Base-by-base conservation (phyloP, 2,113 vertebrate genomes). In the Syrrhaptes paradoxus region DNA sequence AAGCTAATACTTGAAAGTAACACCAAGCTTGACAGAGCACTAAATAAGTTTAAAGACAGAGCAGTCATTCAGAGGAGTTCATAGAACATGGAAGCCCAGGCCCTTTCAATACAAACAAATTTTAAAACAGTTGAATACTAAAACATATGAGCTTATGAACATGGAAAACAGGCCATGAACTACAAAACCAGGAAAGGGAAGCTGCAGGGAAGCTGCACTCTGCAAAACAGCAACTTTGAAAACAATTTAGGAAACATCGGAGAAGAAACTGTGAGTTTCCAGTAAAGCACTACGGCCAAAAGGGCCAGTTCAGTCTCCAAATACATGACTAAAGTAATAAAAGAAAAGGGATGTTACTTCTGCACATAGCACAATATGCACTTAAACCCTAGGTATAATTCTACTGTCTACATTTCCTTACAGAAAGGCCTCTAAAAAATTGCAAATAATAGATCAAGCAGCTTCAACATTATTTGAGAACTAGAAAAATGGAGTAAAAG, bases 281-380 rank as follows among this genome's bases (percentile, higher is more conserved):
- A 87, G 19, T 54, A 41, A 90, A 76, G 24, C 0, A 0, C n/a
- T 32, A 5, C 9, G 28, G 32, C 13, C n/a, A 70, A 70, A 94
- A 83, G 19, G 8, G 31, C 1, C 41, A 6, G 14, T 18, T 38
- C 54, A 54, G 59, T 11, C 38, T 46, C 55, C 62, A 62, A 19
- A 46, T n/a, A 24, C 21, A 66, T 7, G 11, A 66, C 22, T 4
- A 55, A 46, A 80, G 29, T 17, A 73, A 54, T 26, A 67, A 12
- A 17, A 55, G 32, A 26, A 65, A 67, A 13, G 20, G 29, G 26
- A 57, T 46, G 10, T 46, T 80, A 46, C 62, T 34, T 76, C 73
- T 79, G 26, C 36, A 59, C 0, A 1, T 21, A 83, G n/a, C 41
- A 66, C 4, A 0, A 73, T 4, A 75, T 1, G 10, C 19, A 41